Base-by-base conservation (phyloP, 2,797 vertebrate species). In the Anolis apletophallus region DNA sequence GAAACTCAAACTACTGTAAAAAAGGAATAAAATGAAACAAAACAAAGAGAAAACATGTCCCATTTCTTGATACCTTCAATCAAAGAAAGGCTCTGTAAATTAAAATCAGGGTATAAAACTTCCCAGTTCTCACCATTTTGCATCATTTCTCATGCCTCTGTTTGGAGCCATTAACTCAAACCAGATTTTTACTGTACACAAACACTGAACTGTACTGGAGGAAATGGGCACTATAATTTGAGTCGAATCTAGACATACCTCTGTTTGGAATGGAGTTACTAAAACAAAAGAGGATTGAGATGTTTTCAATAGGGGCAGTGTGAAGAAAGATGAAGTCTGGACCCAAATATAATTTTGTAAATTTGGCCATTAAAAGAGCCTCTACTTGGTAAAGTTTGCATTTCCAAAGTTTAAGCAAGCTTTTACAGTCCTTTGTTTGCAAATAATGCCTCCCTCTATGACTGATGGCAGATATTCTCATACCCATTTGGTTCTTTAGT, bases 1-100 rank as follows among this genome's bases (percentile, higher is more conserved):
- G 5, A 80, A 11, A n/a, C 46, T 85, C 81, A 19, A 90, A 93
- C 82, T 83, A 80, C 3, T 32, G 84, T 80, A 52, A 68, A 34
- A 57, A 84, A 34, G 32, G 10, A 29, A 75, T 12, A 75, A 19
- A 19, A 26, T 32, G 17, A 71, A 2, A 85, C 17, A 78, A 90
- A 57, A 74, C 14, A 64, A 29, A 29, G 4, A 64, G 10, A 12
- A 64, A 64, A 64, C 26, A 64, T 0, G 71, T 4, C 69, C 52
- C 81, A 9, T 86, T 85, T 34, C 2, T 36, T 1, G 12, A 14
- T 36, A 69, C 71, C 3, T 67, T 75, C 1, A 23, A 23, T 23
- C 54, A 86, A 86, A 83, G 36, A 79, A 71, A 16, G 82, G 87
- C 61, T 55, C 11, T 73, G 23, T 3, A 73, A 75, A 83, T 57